Base-by-base conservation (phyloP, 2,797 vertebrate species). In the Eulemur rubriventer region DNA sequence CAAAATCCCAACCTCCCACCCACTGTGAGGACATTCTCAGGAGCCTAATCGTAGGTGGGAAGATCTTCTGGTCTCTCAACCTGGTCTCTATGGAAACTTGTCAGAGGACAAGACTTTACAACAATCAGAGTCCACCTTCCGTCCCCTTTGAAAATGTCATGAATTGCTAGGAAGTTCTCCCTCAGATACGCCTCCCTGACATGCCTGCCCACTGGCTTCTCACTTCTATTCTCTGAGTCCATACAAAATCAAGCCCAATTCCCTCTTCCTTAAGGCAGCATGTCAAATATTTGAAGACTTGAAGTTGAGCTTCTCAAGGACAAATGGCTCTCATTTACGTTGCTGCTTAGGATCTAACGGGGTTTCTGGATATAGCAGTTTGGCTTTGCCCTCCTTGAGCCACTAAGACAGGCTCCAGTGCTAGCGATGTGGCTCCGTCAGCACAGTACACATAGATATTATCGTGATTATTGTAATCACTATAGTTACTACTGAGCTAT, bases 321-420 rank as follows among this genome's bases (percentile, higher is more conserved):
- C 30, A 82, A 33, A 59, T 1, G 35, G 69, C 35, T 43, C 41
- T 9, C 2, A 24, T 20, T 50, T 12, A 18, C 10, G 20, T 10
- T 33, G 35, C 26, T 20, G 24, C 20, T 22, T 5, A 8, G 0
- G 85, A 65, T 6, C 20, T 35, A 48, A 20, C 12, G n/a, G 22
- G 35, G 46, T 16, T 50, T 82, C 69, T 78, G 16, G 2, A 50
- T 6, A n/a, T 1, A 59, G 48, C 6, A 24, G 10, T 8, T 16
- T 24, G 35, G 18, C 46, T 10, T 14, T 50, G 80, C 2, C 61
- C 26, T 59, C 43, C 55, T 52, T 14, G 0, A 33, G 76, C 26
- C 72, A 41, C 43, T 13, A 12, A 46, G 14, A 17, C 17, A 38
- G 33, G 57, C 11, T 2, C 0, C 3, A 0, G 2, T 28, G 41